These are phyloP conservation scores for Araneus ventricosus DNA, from an alignment of 1,140 invertebrate genomes.

Conservation along the genomic window DNA sequence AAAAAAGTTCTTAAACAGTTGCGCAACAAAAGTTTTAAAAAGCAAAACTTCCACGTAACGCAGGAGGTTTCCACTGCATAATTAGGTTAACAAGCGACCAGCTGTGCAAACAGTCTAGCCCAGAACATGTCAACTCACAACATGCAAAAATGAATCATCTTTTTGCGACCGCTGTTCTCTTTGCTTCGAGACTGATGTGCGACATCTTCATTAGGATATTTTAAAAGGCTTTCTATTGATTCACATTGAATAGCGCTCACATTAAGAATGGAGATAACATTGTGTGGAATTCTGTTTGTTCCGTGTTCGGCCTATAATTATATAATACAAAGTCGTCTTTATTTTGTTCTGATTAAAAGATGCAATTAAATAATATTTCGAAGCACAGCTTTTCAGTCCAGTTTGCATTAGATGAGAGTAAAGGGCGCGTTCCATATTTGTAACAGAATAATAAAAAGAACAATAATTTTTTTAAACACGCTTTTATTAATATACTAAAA, in stretches of 20 bases:
- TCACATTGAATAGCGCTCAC: background rate
- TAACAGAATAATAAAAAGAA: no score
- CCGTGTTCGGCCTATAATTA: background rate
- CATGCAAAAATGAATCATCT: conserved; percentile 21
- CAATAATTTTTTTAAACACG: no score
- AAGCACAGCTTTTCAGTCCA: no score
- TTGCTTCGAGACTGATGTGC: background rate
- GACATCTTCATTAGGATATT: background rate
- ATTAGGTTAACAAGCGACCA: background rate
- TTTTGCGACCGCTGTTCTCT: background rate
- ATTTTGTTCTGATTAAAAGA: background rate
- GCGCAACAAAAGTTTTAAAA: background rate
- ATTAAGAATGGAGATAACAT: background rate
- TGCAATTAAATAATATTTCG: background rate
- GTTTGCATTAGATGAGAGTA: no score
- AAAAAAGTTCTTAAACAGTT: background rate
- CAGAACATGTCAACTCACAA: conserved; percentile 31
- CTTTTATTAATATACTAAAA: no score
- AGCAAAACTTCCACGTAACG: background rate
- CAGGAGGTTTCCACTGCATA: background rate
- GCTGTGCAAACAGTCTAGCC: background rate
- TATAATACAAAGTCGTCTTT: background rate
- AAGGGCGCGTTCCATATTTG: no score
- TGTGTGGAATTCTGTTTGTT: background rate
- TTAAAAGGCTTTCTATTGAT: background rate